These are phyloP conservation scores for Ciconia stormi DNA, from an alignment of 2,113 vertebrate genomes.

Conservation along the genomic window DNA sequence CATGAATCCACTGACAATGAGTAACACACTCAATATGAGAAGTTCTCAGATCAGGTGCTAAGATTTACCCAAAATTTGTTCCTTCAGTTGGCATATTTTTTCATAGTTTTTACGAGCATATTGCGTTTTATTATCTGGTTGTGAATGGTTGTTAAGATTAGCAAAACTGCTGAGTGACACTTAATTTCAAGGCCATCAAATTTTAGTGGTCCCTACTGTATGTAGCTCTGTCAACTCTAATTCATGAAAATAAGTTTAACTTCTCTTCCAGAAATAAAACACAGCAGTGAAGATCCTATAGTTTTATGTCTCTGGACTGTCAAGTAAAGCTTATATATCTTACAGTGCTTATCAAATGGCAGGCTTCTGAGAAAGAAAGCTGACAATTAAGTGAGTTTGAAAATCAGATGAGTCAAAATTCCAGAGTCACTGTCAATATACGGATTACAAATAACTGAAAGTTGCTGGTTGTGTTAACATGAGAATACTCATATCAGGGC, in stretches of 20 bases:
- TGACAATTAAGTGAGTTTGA: not conserved
- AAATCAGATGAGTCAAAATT: not conserved
- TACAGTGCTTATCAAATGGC: not conserved
- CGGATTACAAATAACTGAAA: not conserved
- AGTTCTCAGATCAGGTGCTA: not conserved
- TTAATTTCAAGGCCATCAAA: conserved; percentile 20
- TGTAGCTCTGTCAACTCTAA: not conserved
- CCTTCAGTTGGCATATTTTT: not conserved
- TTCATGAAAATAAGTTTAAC: not conserved
- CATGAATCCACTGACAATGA: not conserved
- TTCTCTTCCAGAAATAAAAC: not conserved
- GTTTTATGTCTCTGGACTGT: not conserved
- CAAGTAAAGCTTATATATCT: not conserved
- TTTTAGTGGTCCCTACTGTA: not conserved
- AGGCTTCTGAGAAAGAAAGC: not conserved
- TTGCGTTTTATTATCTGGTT: not conserved
- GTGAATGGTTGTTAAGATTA: not conserved
- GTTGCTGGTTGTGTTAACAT: not conserved
- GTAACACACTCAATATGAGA: not conserved
- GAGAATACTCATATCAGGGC: not conserved
- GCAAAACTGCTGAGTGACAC: conserved; percentile 1
- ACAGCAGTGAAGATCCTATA: not conserved
- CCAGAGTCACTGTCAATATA: not conserved
- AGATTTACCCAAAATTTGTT: not conserved
- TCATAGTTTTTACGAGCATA: not conserved